Evolutionary conservation across 2,113 vertebrate genomes (phyloP), one percentile per base, ranked within the genome.

Genomic region (human): DNA sequence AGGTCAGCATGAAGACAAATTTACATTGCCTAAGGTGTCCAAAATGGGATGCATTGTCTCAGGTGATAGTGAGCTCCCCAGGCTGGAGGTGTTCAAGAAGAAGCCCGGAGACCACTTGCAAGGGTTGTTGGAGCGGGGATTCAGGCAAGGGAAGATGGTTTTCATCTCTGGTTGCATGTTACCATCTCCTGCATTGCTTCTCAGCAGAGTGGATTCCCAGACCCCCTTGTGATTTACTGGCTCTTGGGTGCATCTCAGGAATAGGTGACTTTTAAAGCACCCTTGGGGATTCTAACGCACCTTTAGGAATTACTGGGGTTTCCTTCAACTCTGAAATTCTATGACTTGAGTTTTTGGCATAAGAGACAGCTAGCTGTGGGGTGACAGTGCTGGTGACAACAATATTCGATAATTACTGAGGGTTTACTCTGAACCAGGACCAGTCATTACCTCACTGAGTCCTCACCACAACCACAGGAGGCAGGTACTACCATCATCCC

Each of bases 321-420:
- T 96, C 72, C 45, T 89, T 70, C 38, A 97, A 35, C 9, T 72
- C 82, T n/a, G 35, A 88, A 52, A 78, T 16, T 5, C 80, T 82
- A 9, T 6, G 30, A 52, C 48, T 70, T 52, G 30, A 23, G 43
- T 70, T 45, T 9, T 0, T 76, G 4, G 23, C 20, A 3, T 35
- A n/a, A 85, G 40, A 82, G 13, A 76, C 23, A 18, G 64, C 18
- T 20, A 25, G 66, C 10, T 81, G 23, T 79, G 32, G 6, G 9
- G 3, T 79, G 1, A 82, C 35, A 35, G 35, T 64, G 17, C 17
- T 64, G 52, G 22, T 57, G 80, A 40, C 20, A 52, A 66, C 2
- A 32, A 55, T 6, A n/a, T 14, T 32, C 52, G 38, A 12, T 48
- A 66, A 75, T 57, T 30, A n/a, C 64, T 22, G 70, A 40, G 78